Percentiles rank a stretch among this genome's conserved stretches.
Conservation (phyloP, 2,797 vertebrate genomes). For the Urosaurus nigricauda region DNA sequence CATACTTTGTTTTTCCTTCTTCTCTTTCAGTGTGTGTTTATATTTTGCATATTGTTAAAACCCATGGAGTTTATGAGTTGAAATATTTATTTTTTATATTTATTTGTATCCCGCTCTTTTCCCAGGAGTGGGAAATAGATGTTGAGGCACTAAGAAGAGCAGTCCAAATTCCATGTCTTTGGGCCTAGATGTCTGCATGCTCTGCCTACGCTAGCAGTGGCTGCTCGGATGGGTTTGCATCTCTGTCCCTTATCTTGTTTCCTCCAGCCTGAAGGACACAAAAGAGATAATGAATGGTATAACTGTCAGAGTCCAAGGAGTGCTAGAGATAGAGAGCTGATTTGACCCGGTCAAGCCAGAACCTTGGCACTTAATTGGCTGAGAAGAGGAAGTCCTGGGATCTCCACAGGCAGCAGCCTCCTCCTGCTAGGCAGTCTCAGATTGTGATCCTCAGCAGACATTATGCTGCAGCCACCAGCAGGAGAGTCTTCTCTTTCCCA, state of each 20-base stretch:
- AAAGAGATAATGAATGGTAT: background rate
- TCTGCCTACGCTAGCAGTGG: fast-evolving
- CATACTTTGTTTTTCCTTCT: background rate
- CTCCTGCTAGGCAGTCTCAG: background rate
- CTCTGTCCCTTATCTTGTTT: background rate
- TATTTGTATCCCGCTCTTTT: too few relatives aligned
- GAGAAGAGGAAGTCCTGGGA: background rate
- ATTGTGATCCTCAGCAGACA: too few relatives aligned
- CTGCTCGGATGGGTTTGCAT: background rate
- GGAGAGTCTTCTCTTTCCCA: background rate
- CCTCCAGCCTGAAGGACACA: slow-evolving; percentile 21
- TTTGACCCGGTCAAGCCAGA: background rate
- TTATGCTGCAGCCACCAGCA: background rate
- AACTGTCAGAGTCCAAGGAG: background rate
- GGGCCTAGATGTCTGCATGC: background rate
- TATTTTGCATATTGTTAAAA: background rate
- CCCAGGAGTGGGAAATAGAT: too few relatives aligned
- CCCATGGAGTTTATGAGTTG: too few relatives aligned
- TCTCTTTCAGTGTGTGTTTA: background rate
- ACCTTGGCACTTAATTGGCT: background rate
- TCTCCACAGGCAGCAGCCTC: fast-evolving
- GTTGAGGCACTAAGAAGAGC: background rate
- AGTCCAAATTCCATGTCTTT: background rate
- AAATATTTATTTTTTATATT: too few relatives aligned
- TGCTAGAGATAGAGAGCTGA: background rate